Base-by-base conservation (phyloP, 2,797 vertebrate species). In the Microctenopoma stevenorrisi region DNA sequence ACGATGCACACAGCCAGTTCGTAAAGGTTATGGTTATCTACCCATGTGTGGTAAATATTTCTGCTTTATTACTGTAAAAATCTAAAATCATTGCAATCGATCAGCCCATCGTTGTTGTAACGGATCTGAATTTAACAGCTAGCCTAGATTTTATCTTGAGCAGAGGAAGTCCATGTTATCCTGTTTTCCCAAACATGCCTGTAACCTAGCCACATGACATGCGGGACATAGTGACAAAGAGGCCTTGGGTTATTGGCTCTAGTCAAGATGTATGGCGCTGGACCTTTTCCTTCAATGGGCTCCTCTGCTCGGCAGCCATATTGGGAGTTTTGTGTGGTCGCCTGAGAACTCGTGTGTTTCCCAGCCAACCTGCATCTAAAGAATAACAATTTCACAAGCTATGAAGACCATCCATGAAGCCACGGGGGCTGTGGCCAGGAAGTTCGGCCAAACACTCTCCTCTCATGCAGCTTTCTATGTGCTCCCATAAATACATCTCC, bases 401-500 rank as follows among this genome's bases (percentile, higher is more conserved):
- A 92, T 82, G 90, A 92, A 92, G 92, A 88, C 83, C 84, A 72
- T 90, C 89, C 89, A 76, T 84, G 90, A 89, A 89, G 90, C 89
- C 84, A 22, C 70, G 82, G 89, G 86, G 90, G 86, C 87, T 52
- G 18, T 68, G 89, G 86, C 84, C 83, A 89, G 82, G 88, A 84
- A 86, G 72, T 81, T 64, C 44, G 26, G 90, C 90, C 91, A 91
- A 93, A 83, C 79, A 59, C 89, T 89, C 67, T 87, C 78, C 87
- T 89, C 88, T 91, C 89, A 91, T 73, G 88, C 84, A 89, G 84
- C 74, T 87, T 91, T 89, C 88, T 82, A 84, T 88, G 86, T 86
- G 79, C 88, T 91, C 91, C 91, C 93, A 94, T 93, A 93, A 94
- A 94, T 94, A 94, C 90, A 88, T 87, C 86, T 88, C 84, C 77